Percentiles rank a stretch among this genome's conserved stretches.
These are phyloP conservation scores for Pseudomyrmex gracilis DNA, from an alignment of 1,140 invertebrate genomes.

Conservation along the genomic window DNA sequence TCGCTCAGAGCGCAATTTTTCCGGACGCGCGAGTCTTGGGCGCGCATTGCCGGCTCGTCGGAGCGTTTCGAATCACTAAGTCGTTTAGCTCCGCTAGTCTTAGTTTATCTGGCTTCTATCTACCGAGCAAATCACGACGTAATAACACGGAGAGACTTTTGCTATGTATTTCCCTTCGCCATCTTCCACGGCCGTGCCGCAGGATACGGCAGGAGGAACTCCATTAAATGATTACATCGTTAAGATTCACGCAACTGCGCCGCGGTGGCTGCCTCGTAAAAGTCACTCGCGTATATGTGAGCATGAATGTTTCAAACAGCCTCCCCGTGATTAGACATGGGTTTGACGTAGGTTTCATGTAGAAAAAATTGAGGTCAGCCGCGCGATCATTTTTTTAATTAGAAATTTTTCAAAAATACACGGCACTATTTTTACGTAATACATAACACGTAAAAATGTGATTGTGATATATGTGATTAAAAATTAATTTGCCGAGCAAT, in stretches of 20 bases:
- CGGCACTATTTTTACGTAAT: background rate
- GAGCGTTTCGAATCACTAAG: conserved; percentile 43
- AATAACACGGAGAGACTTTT: conserved; percentile 49
- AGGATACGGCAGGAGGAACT: conserved; percentile 49
- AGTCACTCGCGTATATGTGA: background rate
- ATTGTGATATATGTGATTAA: no score
- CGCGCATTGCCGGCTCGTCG: background rate
- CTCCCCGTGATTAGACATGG: conserved; percentile 54
- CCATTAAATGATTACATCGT: conserved; percentile 69
- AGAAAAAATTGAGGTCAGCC: background rate
- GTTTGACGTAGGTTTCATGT: conserved; percentile 46
- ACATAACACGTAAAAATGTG: background rate
- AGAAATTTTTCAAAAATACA: background rate
- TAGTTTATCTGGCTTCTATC: conserved; percentile 45
- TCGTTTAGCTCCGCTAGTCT: conserved; percentile 15
- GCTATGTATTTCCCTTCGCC: conserved; percentile 49
- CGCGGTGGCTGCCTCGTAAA: conserved; percentile 28
- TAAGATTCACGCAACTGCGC: conserved; percentile 43
- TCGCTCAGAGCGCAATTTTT: conserved; percentile 26
- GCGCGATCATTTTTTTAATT: conserved; percentile 15
- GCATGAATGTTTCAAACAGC: conserved; percentile 47
- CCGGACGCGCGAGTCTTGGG: background rate
- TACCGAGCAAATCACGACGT: conserved; percentile 50
- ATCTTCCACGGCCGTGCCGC: background rate
- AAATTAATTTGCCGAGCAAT: no score